These are phyloP conservation scores for Nothocercus julius DNA, from an alignment of 2,113 vertebrate species.

Conservation along the genomic window DNA sequence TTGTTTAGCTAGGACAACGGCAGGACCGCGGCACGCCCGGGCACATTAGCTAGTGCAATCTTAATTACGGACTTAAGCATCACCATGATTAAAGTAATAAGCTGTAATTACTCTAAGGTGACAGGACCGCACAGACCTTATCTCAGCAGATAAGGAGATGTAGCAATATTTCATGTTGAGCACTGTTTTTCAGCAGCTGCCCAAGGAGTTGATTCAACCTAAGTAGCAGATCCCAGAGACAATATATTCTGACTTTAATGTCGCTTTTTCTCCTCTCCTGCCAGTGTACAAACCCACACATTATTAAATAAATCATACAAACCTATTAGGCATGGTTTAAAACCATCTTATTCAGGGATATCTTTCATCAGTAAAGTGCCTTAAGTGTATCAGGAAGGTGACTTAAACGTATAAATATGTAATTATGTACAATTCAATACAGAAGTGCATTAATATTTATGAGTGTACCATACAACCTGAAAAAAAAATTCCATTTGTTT, in stretches of 20 bases:
- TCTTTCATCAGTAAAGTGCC: slow-evolving; percentile 61
- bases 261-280: slow-evolving; percentile 44
- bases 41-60: slow-evolving; percentile 65
- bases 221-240: not conserved
- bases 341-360: slow-evolving; percentile 57
- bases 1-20: slow-evolving; percentile 60
- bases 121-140: slow-evolving; percentile 42
- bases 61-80: slow-evolving; percentile 71
- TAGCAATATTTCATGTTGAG: slow-evolving; percentile 55
- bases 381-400: slow-evolving; percentile 68
- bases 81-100: slow-evolving; percentile 68
- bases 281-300: slow-evolving; percentile 14
- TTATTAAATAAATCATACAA: slow-evolving; percentile 72
- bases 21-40: not conserved
- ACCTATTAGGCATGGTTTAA: slow-evolving; percentile 61
- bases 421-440: slow-evolving; percentile 72
- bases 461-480: slow-evolving; percentile 63
- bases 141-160: slow-evolving; percentile 52
- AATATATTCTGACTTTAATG: not conserved
- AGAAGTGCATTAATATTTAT: slow-evolving; percentile 78
- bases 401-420: slow-evolving; percentile 70
- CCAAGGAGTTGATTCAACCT: slow-evolving; percentile 5
- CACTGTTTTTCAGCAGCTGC: slow-evolving; percentile 44
- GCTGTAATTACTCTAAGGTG: slow-evolving; percentile 69
- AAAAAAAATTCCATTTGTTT: slow-evolving; percentile 71